Conservation (phyloP, 2,797 vertebrate species). For the Limnodromus scolopaceus region DNA sequence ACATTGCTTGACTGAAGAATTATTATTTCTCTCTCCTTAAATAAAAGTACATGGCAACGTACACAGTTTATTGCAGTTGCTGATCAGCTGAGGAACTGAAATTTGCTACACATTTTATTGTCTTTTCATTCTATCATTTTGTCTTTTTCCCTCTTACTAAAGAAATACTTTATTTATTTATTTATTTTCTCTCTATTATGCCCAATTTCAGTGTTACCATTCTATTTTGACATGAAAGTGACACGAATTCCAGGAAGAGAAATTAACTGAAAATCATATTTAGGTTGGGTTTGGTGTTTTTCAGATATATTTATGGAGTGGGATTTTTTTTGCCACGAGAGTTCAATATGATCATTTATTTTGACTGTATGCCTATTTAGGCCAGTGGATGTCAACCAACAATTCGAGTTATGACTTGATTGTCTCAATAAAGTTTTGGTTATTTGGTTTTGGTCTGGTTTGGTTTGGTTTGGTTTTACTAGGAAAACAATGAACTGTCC, state of each 20-base stretch:
- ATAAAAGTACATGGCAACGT: not conserved
- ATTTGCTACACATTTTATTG: not conserved
- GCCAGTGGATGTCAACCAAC: not conserved
- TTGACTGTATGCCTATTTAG: not conserved
- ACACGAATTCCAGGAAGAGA: not conserved
- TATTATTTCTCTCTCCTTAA: not conserved
- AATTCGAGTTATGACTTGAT: not conserved
- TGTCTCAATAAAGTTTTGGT: no score
- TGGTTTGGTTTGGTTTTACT: not conserved
- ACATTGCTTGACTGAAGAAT: not conserved
- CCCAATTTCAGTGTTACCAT: not conserved
- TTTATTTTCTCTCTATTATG: not conserved
- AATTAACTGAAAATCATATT: not conserved
- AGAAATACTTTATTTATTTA: not conserved
- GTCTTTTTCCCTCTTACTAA: not conserved
- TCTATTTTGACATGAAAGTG: not conserved
- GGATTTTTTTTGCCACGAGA: not conserved
- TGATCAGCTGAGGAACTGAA: not conserved
- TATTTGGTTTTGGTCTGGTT: no score
- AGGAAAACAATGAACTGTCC: not conserved
- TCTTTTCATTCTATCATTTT: not conserved
- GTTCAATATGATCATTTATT: not conserved
- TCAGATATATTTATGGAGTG: no score
- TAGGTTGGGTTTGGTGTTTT: not conserved
- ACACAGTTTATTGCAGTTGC: not conserved